Evolutionary conservation across 1,140 invertebrate species (phyloP).

Genomic region (Drosophila oshimai): DNA sequence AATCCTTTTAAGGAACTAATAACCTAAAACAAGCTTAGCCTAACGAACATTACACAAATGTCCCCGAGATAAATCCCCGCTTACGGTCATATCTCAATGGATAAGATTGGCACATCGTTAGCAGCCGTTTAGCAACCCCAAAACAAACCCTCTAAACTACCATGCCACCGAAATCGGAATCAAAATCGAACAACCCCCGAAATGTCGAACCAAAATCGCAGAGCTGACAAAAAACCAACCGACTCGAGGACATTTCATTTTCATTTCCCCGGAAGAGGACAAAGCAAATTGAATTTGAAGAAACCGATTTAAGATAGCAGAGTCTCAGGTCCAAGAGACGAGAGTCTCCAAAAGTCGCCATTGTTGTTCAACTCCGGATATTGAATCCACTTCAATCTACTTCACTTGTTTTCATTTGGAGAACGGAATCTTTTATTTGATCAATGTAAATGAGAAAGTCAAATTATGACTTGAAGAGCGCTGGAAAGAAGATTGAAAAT

Average conservation of each 20-base stretch:
- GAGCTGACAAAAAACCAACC: conserved; percentile 29
- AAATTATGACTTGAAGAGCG: neutral
- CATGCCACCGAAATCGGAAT: conserved; percentile 32
- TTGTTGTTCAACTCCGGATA: conserved; percentile 30
- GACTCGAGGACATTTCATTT: conserved; percentile 14
- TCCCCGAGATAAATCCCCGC: neutral
- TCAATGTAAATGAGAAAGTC: conserved; percentile 19
- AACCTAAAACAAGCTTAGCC: neutral
- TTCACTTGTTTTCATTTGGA: conserved; percentile 1
- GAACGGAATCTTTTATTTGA: neutral
- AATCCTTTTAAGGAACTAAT: neutral
- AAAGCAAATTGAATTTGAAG: conserved; percentile 61
- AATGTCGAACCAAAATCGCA: conserved; percentile 39
- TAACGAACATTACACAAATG: conserved; percentile 5
- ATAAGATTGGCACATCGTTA: conserved; percentile 71
- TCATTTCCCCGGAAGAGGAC: conserved; percentile 35
- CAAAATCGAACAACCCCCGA: conserved; percentile 51
- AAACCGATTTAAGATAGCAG: conserved; percentile 51
- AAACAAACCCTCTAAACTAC: conserved; percentile 11
- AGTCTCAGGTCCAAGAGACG: conserved; percentile 3
- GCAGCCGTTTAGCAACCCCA: conserved; percentile 51
- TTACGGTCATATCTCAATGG: conserved; percentile 37
- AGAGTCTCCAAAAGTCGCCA: conserved; percentile 30
- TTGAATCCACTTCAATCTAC: conserved; percentile 17
- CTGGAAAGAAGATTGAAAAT: neutral